phyloP scores from a whole-genome alignment of 1,140 invertebrate species.

The Atta colombica region DNA sequence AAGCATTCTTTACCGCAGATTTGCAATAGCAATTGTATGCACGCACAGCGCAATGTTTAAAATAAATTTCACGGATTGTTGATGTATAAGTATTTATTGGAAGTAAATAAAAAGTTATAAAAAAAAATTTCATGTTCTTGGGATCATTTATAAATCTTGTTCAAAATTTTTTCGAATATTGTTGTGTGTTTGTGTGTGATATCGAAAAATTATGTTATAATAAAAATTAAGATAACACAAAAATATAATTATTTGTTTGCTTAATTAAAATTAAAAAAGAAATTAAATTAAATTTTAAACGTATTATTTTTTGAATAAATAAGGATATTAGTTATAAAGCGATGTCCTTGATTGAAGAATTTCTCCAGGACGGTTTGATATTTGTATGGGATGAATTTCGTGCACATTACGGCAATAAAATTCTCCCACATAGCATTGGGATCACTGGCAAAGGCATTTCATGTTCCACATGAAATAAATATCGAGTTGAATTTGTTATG shows the following conservation, averaged over 20 bases:
- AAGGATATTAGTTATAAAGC: not conserved
- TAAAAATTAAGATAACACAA: not conserved
- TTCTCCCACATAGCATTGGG: slow-evolving; percentile 38
- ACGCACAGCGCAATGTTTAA: not conserved
- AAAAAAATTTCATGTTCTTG: not conserved
- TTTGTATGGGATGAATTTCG: slow-evolving; percentile 24
- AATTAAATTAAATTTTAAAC: not conserved
- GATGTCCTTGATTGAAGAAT: not conserved
- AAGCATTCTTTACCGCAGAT: not conserved
- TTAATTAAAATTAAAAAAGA: not conserved
- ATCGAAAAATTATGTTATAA: not conserved
- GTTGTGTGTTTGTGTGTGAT: not conserved
- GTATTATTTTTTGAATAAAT: not conserved
- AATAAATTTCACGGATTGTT: not conserved
- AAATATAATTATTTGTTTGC: not conserved
- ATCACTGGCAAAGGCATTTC: slow-evolving; percentile 48
- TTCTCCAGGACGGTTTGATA: slow-evolving; percentile 5
- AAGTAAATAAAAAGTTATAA: not conserved
- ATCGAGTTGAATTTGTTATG: slow-evolving; percentile 62
- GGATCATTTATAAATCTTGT: not conserved
- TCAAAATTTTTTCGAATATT: not conserved
- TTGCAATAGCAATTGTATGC: not conserved
- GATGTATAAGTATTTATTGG: not conserved
- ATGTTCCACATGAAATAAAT: slow-evolving; percentile 61
- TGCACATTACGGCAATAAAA: slow-evolving; percentile 55